phyloP scores from a whole-genome alignment of 2,113 vertebrate species.

The Herpetotheres cachinnans region DNA sequence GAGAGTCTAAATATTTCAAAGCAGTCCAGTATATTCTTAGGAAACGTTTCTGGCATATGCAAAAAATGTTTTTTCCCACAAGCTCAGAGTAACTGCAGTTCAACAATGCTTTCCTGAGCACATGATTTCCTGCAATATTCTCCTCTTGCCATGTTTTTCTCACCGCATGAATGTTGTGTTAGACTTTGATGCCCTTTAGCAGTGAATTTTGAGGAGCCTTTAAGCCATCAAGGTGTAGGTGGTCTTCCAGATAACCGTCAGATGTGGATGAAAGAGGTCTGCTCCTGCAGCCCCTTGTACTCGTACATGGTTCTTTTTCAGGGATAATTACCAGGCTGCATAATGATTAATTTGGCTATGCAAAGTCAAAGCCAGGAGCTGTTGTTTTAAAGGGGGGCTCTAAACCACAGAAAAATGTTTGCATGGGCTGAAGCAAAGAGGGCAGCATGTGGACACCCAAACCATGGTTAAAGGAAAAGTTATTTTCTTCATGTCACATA shows the following conservation, averaged over 20 bases:
- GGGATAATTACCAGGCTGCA: conserved; percentile 32
- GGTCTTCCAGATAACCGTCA: background rate
- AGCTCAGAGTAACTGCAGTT: background rate
- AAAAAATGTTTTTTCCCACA: background rate
- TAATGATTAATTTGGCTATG: conserved; percentile 45
- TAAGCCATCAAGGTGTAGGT: background rate
- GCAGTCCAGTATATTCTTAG: background rate
- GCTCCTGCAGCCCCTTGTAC: background rate
- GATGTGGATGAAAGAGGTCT: background rate
- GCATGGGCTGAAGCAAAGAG: background rate
- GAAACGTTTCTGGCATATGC: background rate
- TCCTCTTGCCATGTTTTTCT: background rate
- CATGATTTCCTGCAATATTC: background rate
- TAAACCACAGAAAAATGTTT: conserved; percentile 31
- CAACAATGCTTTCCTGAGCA: background rate
- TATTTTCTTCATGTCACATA: background rate
- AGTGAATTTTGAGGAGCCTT: background rate
- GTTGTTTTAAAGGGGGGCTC: conserved; percentile 28
- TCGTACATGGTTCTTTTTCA: conserved; percentile 19
- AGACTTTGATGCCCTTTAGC: background rate
- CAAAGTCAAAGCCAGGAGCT: conserved; percentile 56
- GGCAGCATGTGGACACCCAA: background rate
- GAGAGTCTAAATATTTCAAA: background rate
- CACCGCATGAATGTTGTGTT: background rate
- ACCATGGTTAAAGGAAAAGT: background rate